Evolutionary conservation across 2,888 invertebrate species (phyloP).

Genomic region (Aromia moschata): DNA sequence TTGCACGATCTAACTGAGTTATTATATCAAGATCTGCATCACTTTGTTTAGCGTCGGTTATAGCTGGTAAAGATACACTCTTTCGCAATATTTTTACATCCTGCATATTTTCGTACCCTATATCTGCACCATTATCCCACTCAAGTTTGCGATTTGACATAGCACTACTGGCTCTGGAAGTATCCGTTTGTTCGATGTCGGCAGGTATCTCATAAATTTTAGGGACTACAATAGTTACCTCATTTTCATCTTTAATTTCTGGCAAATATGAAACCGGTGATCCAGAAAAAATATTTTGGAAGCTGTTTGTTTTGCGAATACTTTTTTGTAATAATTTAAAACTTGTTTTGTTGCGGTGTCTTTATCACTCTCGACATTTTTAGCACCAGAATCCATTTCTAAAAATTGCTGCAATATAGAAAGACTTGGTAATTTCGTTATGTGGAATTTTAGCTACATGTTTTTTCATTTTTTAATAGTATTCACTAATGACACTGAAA

Average conservation of each 20-base stretch:
- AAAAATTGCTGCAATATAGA: background rate
- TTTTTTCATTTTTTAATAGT: conserved; percentile 11
- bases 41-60: conserved; percentile 26
- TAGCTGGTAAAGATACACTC: conserved; percentile 56
- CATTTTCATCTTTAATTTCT: conserved; percentile 35
- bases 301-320: conserved; percentile 74
- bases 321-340: conserved; percentile 75
- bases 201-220: conserved; percentile 12
- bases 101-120: conserved; percentile 71
- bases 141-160: conserved; percentile 80
- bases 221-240: conserved; percentile 26
- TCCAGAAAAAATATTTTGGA: conserved; percentile 73
- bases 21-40: conserved; percentile 7
- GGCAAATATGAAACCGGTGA: conserved; percentile 50
- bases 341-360: conserved; percentile 51
- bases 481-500: conserved; percentile 29
- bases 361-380: conserved; percentile 38
- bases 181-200: conserved; percentile 30
- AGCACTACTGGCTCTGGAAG: conserved; percentile 79
- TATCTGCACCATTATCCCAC: conserved; percentile 90
- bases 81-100: conserved; percentile 58
- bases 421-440: background rate
- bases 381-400: conserved; percentile 34
- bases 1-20: background rate
- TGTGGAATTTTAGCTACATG: background rate